phyloP scores from a whole-genome alignment of 2,888 invertebrate species.

The Ryuthela nishihirai region DNA sequence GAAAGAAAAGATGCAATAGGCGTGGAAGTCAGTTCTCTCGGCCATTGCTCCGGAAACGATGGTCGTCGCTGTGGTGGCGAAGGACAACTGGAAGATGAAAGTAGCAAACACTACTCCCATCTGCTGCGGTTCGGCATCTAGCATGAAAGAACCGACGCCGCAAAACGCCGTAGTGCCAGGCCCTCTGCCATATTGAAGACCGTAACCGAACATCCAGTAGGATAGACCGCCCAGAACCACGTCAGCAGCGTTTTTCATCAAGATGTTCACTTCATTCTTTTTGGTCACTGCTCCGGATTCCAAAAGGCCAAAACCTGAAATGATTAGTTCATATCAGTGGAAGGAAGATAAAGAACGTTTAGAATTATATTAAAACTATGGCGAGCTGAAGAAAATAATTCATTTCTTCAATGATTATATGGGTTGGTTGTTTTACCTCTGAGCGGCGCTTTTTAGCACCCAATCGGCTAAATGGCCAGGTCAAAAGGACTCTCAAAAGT shows the following conservation, averaged over 20 bases:
- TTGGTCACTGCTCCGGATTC: conserved; percentile 42
- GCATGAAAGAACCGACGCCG: conserved; percentile 51
- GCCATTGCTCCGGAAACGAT: conserved; percentile 42
- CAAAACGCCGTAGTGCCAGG: conserved; percentile 48
- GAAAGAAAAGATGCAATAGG: conserved; percentile 73
- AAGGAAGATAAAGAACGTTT: too few species aligned
- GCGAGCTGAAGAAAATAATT: too few species aligned
- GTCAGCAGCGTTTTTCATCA: conserved; percentile 43
- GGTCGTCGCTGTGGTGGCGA: conserved; percentile 74
- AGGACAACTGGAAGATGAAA: conserved; percentile 58
- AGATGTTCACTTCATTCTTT: conserved; percentile 43
- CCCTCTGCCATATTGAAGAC: conserved; percentile 46
- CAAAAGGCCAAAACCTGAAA: conserved; percentile 43
- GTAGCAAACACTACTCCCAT: conserved; percentile 48
- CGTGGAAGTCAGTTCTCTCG: conserved; percentile 40
- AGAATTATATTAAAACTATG: too few species aligned
- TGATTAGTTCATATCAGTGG: too few species aligned
- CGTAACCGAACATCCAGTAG: conserved; percentile 42
- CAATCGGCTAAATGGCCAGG: too few species aligned
- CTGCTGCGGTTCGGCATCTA: conserved; percentile 47
- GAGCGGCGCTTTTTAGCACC: too few species aligned
- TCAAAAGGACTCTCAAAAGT: too few species aligned
- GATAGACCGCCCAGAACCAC: conserved; percentile 41
- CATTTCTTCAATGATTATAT: too few species aligned
- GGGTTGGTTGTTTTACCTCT: too few species aligned